Evolutionary conservation across 2,113 vertebrate species (phyloP).

Genomic region (Oceanodroma tethys): DNA sequence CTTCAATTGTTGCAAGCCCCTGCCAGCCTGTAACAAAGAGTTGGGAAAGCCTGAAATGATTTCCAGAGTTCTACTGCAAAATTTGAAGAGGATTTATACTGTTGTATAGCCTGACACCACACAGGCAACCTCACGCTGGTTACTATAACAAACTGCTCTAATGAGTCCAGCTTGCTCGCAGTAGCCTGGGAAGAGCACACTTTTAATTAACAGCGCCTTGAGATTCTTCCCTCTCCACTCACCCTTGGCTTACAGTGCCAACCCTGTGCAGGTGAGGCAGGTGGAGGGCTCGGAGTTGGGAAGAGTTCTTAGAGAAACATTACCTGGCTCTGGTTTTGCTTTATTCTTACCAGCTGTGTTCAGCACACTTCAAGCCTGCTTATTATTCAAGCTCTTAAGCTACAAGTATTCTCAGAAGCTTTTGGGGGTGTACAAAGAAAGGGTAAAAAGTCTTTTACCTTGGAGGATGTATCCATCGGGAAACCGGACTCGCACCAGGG

Average conservation of each 20-base stretch:
- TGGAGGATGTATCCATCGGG: constrained; percentile 90
- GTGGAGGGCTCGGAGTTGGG: neutral
- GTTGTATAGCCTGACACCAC: neutral
- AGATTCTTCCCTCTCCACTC: neutral
- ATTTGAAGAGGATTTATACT: neutral
- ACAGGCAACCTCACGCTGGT: neutral
- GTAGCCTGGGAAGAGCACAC: neutral
- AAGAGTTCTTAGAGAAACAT: rapidly evolving
- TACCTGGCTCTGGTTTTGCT: rapidly evolving
- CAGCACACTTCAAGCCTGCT: neutral
- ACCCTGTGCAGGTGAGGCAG: neutral
- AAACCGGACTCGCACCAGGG: constrained; percentile 84
- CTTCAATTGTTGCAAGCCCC: neutral
- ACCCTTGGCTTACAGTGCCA: neutral
- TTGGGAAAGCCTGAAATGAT: neutral
- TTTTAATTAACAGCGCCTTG: neutral
- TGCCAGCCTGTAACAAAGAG: constrained; percentile 19
- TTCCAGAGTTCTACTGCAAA: neutral
- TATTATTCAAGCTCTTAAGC: neutral
- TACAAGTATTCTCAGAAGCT: neutral
- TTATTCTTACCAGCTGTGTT: neutral
- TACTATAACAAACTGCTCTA: neutral
- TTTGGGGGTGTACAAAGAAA: rapidly evolving
- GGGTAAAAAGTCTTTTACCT: constrained; percentile 54
- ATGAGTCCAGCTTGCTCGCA: neutral